Evolutionary conservation across 2,113 vertebrate genomes (phyloP).

Genomic region (Myanophis thanlyinensis): DNA sequence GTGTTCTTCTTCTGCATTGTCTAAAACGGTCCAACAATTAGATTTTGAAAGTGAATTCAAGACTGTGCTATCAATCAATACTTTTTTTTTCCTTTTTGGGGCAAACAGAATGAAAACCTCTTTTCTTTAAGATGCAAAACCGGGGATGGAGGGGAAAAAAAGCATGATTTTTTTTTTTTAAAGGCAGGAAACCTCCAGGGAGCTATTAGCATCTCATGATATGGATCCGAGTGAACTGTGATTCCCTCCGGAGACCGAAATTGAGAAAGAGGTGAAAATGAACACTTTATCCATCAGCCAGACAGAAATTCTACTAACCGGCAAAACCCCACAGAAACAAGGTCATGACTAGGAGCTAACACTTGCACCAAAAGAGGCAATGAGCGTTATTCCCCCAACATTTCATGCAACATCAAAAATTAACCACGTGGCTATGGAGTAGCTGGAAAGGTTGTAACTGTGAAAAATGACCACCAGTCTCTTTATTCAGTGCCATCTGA

Average conservation of each 20-base stretch:
- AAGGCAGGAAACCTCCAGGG: neutral
- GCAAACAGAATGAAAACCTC: neutral
- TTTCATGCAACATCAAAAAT: neutral
- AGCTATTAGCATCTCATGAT: neutral
- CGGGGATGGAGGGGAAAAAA: fast-evolving
- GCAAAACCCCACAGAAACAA: neutral
- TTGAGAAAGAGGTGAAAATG: neutral
- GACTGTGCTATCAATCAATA: neutral
- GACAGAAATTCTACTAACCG: neutral
- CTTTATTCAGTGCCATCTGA: neutral
- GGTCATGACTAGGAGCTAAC: neutral
- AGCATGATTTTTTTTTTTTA: neutral
- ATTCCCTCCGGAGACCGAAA: neutral
- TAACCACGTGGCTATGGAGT: neutral
- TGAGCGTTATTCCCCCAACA: neutral
- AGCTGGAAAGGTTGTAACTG: no score
- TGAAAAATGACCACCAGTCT: no score
- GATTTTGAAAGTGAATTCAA: neutral
- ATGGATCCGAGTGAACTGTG: no score
- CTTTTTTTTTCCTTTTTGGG: neutral
- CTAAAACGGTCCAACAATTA: neutral
- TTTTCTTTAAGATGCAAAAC: neutral
- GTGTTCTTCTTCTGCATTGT: neutral
- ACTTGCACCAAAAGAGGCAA: neutral
- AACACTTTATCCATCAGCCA: neutral